Conservation (phyloP, 2,797 vertebrate genomes). For the Hapalemur alaotrensis region DNA sequence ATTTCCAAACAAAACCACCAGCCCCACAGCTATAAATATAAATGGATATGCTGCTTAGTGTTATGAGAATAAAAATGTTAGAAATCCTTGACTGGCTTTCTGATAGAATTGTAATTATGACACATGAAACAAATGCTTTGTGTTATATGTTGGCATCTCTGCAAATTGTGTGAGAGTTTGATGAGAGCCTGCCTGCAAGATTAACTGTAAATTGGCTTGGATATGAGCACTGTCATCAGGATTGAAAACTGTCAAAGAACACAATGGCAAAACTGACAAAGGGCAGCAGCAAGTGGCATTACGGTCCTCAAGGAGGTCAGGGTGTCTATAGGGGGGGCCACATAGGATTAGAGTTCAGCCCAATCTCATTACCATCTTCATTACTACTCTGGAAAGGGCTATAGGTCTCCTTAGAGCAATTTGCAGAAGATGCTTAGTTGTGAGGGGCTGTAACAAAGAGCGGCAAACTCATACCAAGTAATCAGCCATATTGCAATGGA, state of each 20-base stretch:
- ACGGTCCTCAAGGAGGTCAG: neutral
- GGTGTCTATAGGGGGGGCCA: neutral
- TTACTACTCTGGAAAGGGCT: slow-evolving; percentile 34
- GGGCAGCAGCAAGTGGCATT: neutral
- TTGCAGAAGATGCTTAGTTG: neutral
- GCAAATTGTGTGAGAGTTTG: slow-evolving; percentile 48
- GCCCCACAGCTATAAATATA: neutral
- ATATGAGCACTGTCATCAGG: neutral
- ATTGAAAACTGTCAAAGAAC: slow-evolving; percentile 60
- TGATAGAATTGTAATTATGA: slow-evolving; percentile 40
- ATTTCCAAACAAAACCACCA: slow-evolving; percentile 28
- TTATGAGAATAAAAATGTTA: slow-evolving; percentile 16
- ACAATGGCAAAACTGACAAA: neutral
- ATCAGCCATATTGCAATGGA: neutral
- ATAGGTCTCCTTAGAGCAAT: neutral
- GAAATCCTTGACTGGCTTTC: slow-evolving; percentile 52
- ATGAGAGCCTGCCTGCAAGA: slow-evolving; percentile 21
- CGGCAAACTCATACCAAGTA: neutral
- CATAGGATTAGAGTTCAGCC: slow-evolving; percentile 35
- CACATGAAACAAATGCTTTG: slow-evolving; percentile 37
- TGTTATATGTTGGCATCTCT: slow-evolving; percentile 30
- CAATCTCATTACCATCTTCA: slow-evolving; percentile 56
- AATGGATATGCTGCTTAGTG: slow-evolving; percentile 11
- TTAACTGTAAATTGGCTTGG: slow-evolving; percentile 57
- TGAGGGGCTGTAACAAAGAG: neutral